Base-by-base conservation (phyloP, 2,113 vertebrate genomes). In the Neodontobutis hainanensis region DNA sequence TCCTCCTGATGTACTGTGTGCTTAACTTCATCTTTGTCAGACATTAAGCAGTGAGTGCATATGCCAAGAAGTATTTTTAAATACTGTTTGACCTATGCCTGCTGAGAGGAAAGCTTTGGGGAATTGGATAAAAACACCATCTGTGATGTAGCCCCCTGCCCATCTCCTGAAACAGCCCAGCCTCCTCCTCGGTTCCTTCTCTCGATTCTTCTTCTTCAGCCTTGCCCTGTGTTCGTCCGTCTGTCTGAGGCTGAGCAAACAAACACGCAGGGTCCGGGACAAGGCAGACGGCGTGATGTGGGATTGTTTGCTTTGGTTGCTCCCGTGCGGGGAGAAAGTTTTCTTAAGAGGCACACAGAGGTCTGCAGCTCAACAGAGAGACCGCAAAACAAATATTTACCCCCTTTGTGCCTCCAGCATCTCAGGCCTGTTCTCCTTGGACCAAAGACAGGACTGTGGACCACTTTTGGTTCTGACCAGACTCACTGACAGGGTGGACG, bases 381-480 rank as follows among this genome's bases (percentile, higher is more conserved):
- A 72, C 82, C 81, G 67, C 79, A 84, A 85, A 87, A 88, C 86
- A 89, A 91, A 91, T 91, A 91, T 91, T 90, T 88, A 89, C 85
- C 77, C 16, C 49, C 19, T 82, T 70, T 46, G 65, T 56, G 74
- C 75, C 83, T 74, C 63, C 80, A 73, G 74, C 8, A 58, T 76
- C 70, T 11, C 68, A 72, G 76, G 58, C 66, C 70, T 73, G 61
- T 60, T 42, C 63, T 69, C 58, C 44, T 47, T 38, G 40, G 19
- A 40, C 50, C 38, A 58, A 42, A 56, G 77, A 80, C 45, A 65
- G 64, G 66, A 70, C 72, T 58, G 80, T 75, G 74, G 78, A 73
- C 61, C 49, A 53, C 32, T 57, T 74, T 70, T 59, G 83, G 75
- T 79, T 77, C 61, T 61, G 77, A 60, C 19, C 19, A 27, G 19